phyloP scores from a whole-genome alignment of 2,797 vertebrate genomes.

The Ambastaia sidthimunki region DNA sequence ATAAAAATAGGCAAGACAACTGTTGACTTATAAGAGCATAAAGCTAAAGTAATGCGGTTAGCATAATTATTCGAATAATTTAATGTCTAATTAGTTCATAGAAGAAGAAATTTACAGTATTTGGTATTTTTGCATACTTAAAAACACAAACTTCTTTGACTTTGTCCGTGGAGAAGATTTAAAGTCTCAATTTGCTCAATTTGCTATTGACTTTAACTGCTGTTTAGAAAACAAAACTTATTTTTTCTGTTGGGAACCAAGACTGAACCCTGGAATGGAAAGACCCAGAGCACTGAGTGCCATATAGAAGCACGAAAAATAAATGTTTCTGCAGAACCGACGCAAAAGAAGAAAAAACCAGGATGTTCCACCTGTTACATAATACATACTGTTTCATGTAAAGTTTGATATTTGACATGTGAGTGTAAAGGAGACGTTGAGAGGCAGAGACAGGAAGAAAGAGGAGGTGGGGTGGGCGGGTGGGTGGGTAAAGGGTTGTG shows the following conservation, averaged over 20 bases:
- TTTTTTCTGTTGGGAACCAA: too few relatives aligned
- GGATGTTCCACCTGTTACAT: background rate
- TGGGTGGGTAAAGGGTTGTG: too few relatives aligned
- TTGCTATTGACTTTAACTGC: too few relatives aligned
- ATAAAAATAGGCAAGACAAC: background rate
- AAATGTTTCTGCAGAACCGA: background rate
- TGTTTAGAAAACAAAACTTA: too few relatives aligned
- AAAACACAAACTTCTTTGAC: too few relatives aligned
- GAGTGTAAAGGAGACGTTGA: conserved; percentile 40
- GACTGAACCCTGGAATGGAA: background rate
- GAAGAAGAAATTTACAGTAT: background rate
- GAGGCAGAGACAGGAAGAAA: conserved; percentile 49
- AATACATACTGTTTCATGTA: background rate
- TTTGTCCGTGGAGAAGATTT: too few relatives aligned
- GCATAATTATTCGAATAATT: background rate
- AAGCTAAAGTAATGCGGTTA: background rate
- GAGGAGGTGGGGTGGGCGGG: background rate
- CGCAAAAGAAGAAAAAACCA: background rate
- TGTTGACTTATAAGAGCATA: too few relatives aligned
- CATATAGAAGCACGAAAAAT: background rate
- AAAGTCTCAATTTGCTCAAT: too few relatives aligned
- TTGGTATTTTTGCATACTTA: background rate
- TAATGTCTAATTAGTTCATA: background rate
- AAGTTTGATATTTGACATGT: conserved; percentile 24
- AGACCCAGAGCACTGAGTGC: background rate